Evolutionary conservation across 2,888 invertebrate species (phyloP).

Genomic region (Gastracanthus pulcherrimus): DNA sequence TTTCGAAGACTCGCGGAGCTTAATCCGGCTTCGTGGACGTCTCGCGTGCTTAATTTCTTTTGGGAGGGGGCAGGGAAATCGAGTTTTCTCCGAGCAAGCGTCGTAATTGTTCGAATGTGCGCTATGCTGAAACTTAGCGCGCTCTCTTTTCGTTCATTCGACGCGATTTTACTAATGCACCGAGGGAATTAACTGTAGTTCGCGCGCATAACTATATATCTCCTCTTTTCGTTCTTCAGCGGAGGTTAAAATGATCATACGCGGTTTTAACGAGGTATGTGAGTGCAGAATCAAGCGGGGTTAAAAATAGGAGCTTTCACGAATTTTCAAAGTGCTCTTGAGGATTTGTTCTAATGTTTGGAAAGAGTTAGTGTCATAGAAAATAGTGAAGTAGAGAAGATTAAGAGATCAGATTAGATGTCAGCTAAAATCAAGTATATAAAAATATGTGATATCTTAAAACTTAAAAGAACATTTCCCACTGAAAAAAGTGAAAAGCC

Average conservation of each 20-base stretch:
- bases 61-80: conserved; percentile 17
- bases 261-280: too few relatives aligned
- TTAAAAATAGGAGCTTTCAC: too few relatives aligned
- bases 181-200: conserved; percentile 26
- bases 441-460: too few relatives aligned
- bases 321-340: too few relatives aligned
- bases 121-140: neutral
- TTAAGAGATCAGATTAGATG: too few relatives aligned
- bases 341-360: too few relatives aligned
- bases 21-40: conserved; percentile 20
- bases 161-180: conserved; percentile 48
- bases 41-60: conserved; percentile 47
- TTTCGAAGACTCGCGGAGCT: conserved; percentile 59
- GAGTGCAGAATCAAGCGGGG: too few relatives aligned
- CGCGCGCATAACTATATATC: neutral
- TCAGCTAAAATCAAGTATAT: too few relatives aligned
- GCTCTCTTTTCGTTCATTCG: conserved; percentile 8
- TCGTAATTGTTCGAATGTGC: conserved; percentile 39
- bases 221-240: neutral
- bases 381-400: too few relatives aligned
- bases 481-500: too few relatives aligned
- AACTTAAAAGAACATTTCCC: too few relatives aligned
- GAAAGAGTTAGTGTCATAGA: too few relatives aligned
- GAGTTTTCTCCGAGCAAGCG: conserved; percentile 7
- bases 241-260: neutral